Conservation (phyloP, 2,797 vertebrate genomes). For the Lagodon rhomboides region DNA sequence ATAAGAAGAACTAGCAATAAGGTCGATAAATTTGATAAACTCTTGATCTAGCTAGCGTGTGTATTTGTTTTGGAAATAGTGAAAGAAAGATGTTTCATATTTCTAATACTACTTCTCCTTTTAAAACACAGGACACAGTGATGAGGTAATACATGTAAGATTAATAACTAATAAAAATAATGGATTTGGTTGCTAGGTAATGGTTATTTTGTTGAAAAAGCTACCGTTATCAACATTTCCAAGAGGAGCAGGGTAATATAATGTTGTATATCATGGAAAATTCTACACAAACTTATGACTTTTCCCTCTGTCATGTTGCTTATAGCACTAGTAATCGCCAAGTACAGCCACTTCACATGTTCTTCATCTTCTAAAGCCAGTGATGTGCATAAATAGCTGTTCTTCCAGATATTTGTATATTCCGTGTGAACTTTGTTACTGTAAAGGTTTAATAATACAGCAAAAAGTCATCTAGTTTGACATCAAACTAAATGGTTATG, state of each 20-base stretch:
- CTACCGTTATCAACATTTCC: too few species aligned
- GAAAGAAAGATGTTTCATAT: too few species aligned
- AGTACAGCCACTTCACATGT: conserved; percentile 10
- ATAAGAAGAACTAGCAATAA: too few species aligned
- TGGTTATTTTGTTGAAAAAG: too few species aligned
- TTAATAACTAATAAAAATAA: too few species aligned
- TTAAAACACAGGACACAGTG: too few species aligned
- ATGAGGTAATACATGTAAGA: too few species aligned
- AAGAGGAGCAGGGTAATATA: background rate
- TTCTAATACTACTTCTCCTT: too few species aligned
- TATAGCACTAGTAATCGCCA: conserved; percentile 7
- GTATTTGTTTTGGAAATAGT: too few species aligned
- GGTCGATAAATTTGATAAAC: too few species aligned
- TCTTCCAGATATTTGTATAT: conserved; percentile 30
- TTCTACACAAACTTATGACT: background rate
- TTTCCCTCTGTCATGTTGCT: background rate
- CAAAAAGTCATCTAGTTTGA: background rate
- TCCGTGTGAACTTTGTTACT: background rate
- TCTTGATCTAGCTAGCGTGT: too few species aligned
- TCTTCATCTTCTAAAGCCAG: conserved; percentile 52
- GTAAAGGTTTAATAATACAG: conserved; percentile 16
- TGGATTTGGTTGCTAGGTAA: too few species aligned
- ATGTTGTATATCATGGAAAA: background rate
- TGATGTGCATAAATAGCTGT: conserved; percentile 42
- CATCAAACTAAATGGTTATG: background rate